Base-by-base conservation (phyloP, 2,113 vertebrate species). In the Protobothrops flavoviridis region DNA sequence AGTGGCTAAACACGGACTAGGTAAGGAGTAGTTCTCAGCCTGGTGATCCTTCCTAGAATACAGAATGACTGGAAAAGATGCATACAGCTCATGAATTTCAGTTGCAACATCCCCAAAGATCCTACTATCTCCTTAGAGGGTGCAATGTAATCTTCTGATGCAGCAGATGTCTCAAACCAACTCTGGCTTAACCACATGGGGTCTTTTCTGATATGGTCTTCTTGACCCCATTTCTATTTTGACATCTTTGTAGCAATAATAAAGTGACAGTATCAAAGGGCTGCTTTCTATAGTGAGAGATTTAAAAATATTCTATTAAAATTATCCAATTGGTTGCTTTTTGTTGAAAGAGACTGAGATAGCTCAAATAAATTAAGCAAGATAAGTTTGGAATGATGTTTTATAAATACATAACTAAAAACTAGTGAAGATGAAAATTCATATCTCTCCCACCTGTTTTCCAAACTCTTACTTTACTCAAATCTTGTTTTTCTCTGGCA, bases 1-100 rank as follows among this genome's bases (percentile, higher is more conserved):
- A 29, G 93, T 95, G 91, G 59, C 85, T 86, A 95, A 92, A 86
- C 50, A 20, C 15, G 92, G 91, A 5, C 29, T 95, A 59, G 91
- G 95, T 95, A 85, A 91, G 92, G 74, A 86, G 15, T 57, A 43
- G 11, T 74, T 53, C 9, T 69, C 61, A 74, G 23, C 50, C 15
- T 52, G 55, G n/a, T 17, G 43, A 86, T 20, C 5, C 24, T 29
- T 29, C 24, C 21, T 33, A 50, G 56, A 26, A 24, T 91, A 29
- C 29, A 8, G 9, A 57, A 5, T 45, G 29, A 15, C 24, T 52
- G 29, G 26, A 24, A n/a, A 87, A 87, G 24, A 87, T 87, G 6
- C 9, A 21, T 2, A 8, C 24, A 5, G n/a, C n/a, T 33, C 48
- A 13, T 5, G 6, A 55, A 53, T 90, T n/a, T 52, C n/a, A 33